Conservation (phyloP, 2,113 vertebrate genomes). For the Ictidomys tridecemlineatus region DNA sequence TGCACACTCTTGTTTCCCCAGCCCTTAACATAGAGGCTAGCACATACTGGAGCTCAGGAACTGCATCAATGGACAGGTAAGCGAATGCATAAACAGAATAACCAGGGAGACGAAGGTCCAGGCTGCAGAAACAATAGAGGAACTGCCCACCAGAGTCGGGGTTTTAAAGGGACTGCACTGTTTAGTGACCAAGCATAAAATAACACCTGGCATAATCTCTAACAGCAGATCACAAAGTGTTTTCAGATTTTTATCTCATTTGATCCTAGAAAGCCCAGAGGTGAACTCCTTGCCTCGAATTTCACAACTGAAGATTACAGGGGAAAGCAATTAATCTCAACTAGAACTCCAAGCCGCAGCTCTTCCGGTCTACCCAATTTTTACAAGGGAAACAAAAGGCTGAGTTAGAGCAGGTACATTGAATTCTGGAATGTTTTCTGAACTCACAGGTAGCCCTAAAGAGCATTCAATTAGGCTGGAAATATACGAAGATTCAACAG, state of each 20-base stretch:
- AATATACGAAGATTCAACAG: constrained; percentile 16
- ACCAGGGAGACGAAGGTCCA: neutral
- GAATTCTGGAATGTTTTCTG: constrained; percentile 27
- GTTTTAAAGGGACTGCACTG: neutral
- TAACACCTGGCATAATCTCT: constrained; percentile 13
- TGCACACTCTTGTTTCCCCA: neutral
- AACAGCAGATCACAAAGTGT: neutral
- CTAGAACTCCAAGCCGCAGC: neutral
- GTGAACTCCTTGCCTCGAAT: neutral
- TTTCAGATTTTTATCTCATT: constrained; percentile 23
- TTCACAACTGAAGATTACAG: constrained; percentile 8
- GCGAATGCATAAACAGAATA: neutral
- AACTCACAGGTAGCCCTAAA: constrained; percentile 21
- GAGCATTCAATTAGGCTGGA: constrained; percentile 41
- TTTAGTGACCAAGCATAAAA: neutral
- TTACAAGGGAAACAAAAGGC: neutral
- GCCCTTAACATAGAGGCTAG: neutral
- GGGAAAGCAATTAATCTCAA: neutral
- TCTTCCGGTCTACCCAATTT: neutral
- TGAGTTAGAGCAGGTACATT: neutral
- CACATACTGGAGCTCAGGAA: neutral
- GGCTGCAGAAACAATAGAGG: neutral
- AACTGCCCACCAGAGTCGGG: neutral
- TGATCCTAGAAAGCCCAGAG: constrained; percentile 10
- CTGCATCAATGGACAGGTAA: neutral